A percentile compares a stretch with the other conserved stretches of the same genome.
phyloP scores from a whole-genome alignment of 2,888 invertebrate genomes.

The Melipona bicolor region DNA sequence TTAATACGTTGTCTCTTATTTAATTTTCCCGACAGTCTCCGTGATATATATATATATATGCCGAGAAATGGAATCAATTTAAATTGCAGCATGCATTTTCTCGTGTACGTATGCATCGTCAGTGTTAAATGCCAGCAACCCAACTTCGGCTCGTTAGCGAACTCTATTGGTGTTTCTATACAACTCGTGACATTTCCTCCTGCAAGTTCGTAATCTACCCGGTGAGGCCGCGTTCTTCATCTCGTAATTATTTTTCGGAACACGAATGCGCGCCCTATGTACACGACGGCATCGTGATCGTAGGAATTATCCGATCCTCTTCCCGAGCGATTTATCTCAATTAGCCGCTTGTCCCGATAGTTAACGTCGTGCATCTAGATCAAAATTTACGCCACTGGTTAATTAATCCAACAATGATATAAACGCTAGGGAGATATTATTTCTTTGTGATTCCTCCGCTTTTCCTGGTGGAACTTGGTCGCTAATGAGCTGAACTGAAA shows the following conservation, averaged over 20 bases:
- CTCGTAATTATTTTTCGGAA: background rate
- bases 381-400: constrained; percentile 44
- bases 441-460: constrained; percentile 16
- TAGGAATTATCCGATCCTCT: constrained; percentile 14
- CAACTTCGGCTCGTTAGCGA: constrained; percentile 28
- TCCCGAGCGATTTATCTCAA: constrained; percentile 57
- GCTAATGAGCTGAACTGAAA: constrained; percentile 48
- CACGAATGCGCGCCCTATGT: background rate
- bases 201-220: background rate
- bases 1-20: background rate
- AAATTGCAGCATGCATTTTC: background rate
- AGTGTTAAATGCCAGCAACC: constrained; percentile 5
- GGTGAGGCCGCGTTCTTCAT: background rate
- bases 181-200: constrained; percentile 13
- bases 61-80: background rate
- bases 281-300: background rate
- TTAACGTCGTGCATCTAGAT: constrained; percentile 39
- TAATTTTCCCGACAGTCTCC: background rate
- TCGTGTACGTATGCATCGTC: background rate
- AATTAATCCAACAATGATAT: constrained; percentile 59
- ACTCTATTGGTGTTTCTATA: constrained; percentile 2
- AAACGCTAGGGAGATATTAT: background rate
- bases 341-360: constrained; percentile 39
- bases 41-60: background rate
- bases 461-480: background rate